A percentile compares a stretch with the other conserved stretches of the same genome.
Conservation (phyloP, 2,888 invertebrate species). For the Athrips mouffetella region DNA sequence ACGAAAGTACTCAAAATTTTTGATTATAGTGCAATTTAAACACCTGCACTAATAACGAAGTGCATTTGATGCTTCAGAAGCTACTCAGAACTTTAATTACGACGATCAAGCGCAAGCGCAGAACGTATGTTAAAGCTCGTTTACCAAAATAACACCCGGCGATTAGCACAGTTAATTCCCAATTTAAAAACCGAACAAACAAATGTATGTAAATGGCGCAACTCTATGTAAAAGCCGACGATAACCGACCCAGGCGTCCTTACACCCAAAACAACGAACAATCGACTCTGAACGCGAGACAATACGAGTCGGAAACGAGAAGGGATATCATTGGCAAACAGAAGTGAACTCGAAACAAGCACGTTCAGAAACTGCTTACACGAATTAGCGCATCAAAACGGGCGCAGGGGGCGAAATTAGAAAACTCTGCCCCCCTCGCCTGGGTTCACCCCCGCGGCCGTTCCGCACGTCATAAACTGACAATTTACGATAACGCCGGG, state of each 20-base stretch:
- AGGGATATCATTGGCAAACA: conserved; percentile 45
- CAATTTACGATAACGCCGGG: conserved; percentile 79
- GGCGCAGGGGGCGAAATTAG: conserved; percentile 75
- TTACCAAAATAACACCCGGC: conserved; percentile 55
- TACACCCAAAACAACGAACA: conserved; percentile 25
- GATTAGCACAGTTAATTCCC: conserved; percentile 73
- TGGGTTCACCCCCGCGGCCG: conserved; percentile 52
- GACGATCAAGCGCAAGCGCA: conserved; percentile 6
- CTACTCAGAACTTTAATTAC: conserved; percentile 1
- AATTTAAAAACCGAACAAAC: conserved; percentile 77
- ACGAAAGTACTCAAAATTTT: neutral
- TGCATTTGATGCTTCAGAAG: conserved; percentile 6
- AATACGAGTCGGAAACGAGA: conserved; percentile 34
- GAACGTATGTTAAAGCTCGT: conserved; percentile 26
- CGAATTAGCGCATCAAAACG: conserved; percentile 77
- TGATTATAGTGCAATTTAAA: neutral
- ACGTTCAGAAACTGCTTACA: conserved; percentile 78
- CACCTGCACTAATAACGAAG: neutral
- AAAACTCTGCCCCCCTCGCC: conserved; percentile 60
- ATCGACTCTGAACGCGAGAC: conserved; percentile 33
- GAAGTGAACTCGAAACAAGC: conserved; percentile 73
- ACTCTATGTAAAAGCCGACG: conserved; percentile 72
- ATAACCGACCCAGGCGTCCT: conserved; percentile 48
- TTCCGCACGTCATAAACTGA: conserved; percentile 80
- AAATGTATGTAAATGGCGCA: conserved; percentile 76